Percentiles rank a stretch among this genome's conserved stretches.
These are phyloP conservation scores for Petaurus breviceps DNA, from an alignment of 2,113 vertebrate species.

Conservation along the genomic window DNA sequence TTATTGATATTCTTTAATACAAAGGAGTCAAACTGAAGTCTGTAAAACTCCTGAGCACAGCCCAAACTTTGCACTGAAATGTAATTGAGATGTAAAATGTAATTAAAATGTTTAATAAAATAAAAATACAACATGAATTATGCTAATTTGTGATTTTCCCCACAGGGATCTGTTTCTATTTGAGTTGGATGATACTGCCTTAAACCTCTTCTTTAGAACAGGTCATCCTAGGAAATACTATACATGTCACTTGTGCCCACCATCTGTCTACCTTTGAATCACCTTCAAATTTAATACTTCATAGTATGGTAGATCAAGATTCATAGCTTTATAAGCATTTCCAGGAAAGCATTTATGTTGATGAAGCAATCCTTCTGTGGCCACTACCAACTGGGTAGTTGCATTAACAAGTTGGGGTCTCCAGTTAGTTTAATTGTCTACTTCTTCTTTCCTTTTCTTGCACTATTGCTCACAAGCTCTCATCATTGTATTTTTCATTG, in stretches of 20 bases:
- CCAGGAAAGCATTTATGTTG: background rate
- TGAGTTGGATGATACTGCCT: background rate
- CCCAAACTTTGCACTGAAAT: background rate
- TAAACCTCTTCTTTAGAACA: background rate
- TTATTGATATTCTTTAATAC: background rate
- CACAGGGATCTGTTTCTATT: background rate
- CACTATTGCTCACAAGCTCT: background rate
- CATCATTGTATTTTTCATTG: background rate
- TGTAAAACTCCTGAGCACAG: background rate
- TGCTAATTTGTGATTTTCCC: background rate
- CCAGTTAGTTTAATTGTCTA: background rate
- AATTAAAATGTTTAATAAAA: background rate
- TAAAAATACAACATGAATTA: background rate
- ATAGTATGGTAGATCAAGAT: background rate
- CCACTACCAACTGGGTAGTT: background rate
- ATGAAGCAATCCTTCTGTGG: background rate
- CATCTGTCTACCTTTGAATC: background rate
- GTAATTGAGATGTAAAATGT: background rate
- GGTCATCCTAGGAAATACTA: background rate
- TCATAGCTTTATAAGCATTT: background rate
- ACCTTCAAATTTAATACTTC: background rate
- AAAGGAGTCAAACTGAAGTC: background rate
- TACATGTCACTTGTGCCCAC: background rate
- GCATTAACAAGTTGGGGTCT: background rate
- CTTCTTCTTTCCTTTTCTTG: background rate